Evolutionary conservation across 2,113 vertebrate species (phyloP).

Genomic region (Choloepus hoffmanni): DNA sequence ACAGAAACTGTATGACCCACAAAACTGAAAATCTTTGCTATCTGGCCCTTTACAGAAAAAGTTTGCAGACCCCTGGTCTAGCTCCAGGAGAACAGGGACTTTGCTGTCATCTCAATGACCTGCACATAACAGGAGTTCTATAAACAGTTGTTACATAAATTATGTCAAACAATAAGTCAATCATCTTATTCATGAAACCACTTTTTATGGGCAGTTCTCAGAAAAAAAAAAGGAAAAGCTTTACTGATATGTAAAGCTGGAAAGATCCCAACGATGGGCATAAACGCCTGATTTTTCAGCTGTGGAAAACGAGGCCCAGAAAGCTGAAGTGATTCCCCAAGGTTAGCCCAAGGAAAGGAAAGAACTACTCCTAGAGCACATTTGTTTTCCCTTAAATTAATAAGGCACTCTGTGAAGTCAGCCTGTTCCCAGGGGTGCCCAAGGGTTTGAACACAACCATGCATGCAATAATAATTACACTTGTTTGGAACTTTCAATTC

Average conservation of each 20-base stretch:
- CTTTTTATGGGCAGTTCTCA: not conserved
- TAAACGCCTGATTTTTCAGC: not conserved
- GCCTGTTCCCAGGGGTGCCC: slow-evolving; percentile 12
- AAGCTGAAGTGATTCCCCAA: not conserved
- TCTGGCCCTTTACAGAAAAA: not conserved
- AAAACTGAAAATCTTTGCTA: slow-evolving; percentile 34
- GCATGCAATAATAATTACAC: slow-evolving; percentile 35
- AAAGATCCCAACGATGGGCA: not conserved
- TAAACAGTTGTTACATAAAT: not conserved
- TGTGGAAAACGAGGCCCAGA: slow-evolving; percentile 17
- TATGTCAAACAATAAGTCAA: slow-evolving; percentile 5
- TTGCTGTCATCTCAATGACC: not conserved
- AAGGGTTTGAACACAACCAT: slow-evolving; percentile 7
- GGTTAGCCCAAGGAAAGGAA: not conserved
- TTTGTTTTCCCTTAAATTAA: slow-evolving; percentile 59
- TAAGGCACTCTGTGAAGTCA: slow-evolving; percentile 31
- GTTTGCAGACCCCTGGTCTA: not conserved
- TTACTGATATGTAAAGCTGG: not conserved
- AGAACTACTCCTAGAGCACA: not conserved
- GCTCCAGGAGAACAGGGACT: not conserved
- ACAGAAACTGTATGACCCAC: not conserved
- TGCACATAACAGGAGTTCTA: not conserved
- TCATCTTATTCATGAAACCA: not conserved
- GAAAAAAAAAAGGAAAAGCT: not conserved
- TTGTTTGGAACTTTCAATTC: slow-evolving; percentile 62